Evolutionary conservation across 2,888 invertebrate species (phyloP).

Genomic region (Chironomus tentans): DNA sequence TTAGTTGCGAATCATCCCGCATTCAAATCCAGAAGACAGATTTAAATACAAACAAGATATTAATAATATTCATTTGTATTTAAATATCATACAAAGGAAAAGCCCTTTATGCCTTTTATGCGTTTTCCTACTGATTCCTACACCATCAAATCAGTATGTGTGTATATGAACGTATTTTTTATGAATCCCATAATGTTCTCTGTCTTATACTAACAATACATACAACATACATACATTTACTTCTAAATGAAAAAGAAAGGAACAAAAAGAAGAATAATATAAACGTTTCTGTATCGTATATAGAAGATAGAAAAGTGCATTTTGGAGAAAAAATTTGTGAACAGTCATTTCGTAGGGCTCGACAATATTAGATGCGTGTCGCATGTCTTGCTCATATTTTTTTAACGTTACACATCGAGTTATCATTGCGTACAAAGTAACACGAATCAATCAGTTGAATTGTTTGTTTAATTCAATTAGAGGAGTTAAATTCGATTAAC

Average conservation of each 20-base stretch:
- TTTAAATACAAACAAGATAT: neutral
- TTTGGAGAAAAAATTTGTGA: constrained; percentile 13
- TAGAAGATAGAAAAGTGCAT: constrained; percentile 21
- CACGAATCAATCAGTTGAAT: neutral
- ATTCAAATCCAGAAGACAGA: neutral
- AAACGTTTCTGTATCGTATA: neutral
- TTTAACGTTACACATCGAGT: neutral
- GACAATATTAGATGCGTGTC: constrained; percentile 12
- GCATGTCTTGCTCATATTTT: neutral
- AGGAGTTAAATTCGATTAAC: neutral
- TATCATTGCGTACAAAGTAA: neutral
- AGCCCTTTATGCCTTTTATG: neutral
- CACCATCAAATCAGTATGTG: neutral
- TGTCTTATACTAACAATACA: neutral
- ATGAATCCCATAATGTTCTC: constrained; percentile 10
- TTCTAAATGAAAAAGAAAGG: neutral
- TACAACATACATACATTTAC: neutral
- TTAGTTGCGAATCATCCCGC: neutral
- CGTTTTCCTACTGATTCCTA: neutral
- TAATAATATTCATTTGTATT: neutral
- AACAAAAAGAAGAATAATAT: neutral
- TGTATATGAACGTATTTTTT: neutral
- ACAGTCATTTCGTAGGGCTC: constrained; percentile 19
- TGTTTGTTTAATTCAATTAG: constrained; percentile 15
- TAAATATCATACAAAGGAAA: neutral